Evolutionary conservation across 1,140 invertebrate species (phyloP), one percentile per base, ranked within the genome.

Genomic region (Drosophila kepulauana): DNA sequence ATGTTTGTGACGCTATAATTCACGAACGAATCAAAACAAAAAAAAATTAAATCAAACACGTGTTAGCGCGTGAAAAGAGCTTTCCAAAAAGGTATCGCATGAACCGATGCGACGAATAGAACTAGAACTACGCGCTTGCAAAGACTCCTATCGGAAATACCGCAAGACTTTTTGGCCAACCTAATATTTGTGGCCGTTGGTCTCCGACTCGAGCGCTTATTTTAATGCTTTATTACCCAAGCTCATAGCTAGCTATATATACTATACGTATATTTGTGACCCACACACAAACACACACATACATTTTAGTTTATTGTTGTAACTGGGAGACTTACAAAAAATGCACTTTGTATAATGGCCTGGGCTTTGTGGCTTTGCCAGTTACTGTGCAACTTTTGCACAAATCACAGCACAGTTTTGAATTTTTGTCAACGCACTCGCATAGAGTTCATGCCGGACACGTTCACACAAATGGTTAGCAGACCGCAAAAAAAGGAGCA

Each of bases 191-290:
- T 38, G 35, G 61, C 20, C 25, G 15, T 59, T 46, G 56, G 74
- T 74, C 49, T n/a, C 5, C 68, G 75, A 71, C 71, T 79, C 59
- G 72, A 73, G 67, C 75, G 71, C 72, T 84, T 84, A 84, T 84
- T 84, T 84, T 84, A 80, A 84, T 84, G 81, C 81, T 84, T 84
- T 84, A 84, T 84, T 84, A 67, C 77, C 38, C 25, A 28, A 35
- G 10, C 30, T 25, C n/a, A 35, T 11, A 8, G 25, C 13, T 35
- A 20, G 16, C 46, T 13, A 7, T 38, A 38, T 33, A 33, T 33
- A 7, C 20, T 33, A 8, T 33, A 33, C 2, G 11, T 48, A 25
- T 51, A 52, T 43, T 58, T 51, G 56, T 70, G 69, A 56, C 63
- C 51, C 38, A 63, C 20, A 62, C 46, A 16, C 20, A 62, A 30